phyloP scores from a whole-genome alignment of 2,113 vertebrate genomes.

The Nerophis lumbriciformis region DNA sequence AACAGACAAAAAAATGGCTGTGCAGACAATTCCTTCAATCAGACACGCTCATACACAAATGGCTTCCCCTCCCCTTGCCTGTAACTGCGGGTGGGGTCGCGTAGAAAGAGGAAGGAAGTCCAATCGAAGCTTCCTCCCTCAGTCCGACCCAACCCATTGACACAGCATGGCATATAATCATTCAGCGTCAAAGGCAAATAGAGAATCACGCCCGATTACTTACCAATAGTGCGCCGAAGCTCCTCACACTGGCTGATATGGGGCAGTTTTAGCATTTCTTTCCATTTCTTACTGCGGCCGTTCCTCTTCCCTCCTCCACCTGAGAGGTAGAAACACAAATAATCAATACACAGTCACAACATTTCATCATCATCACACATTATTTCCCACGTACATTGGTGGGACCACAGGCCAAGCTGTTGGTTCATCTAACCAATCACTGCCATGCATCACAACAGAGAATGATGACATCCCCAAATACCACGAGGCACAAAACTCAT shows the following conservation, averaged over 20 bases:
- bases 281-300: conserved; percentile 92
- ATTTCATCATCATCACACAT: background rate
- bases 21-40: conserved; percentile 28
- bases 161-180: conserved; percentile 45
- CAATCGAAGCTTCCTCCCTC: conserved; percentile 63
- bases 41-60: conserved; percentile 23
- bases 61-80: conserved; percentile 62
- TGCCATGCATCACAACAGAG: conserved; percentile 31
- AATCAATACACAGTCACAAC: conserved; percentile 6
- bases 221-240: conserved; percentile 79
- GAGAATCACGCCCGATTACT: conserved; percentile 36
- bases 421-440: conserved; percentile 54
- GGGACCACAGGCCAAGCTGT: conserved; percentile 47
- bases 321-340: conserved; percentile 45
- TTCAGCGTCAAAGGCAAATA: conserved; percentile 8
- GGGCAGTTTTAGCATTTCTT: conserved; percentile 87
- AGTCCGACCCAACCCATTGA: conserved; percentile 53
- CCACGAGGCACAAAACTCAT: conserved; percentile 10
- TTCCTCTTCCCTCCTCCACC: conserved; percentile 80
- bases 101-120: conserved; percentile 69
- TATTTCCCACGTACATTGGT: conserved; percentile 19
- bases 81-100: conserved; percentile 60
- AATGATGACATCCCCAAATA: conserved; percentile 28
- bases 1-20: conserved; percentile 11
- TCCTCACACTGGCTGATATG: conserved; percentile 81